Evolutionary conservation across 2,113 vertebrate species (phyloP).

Genomic region (Picathartes gymnocephalus): DNA sequence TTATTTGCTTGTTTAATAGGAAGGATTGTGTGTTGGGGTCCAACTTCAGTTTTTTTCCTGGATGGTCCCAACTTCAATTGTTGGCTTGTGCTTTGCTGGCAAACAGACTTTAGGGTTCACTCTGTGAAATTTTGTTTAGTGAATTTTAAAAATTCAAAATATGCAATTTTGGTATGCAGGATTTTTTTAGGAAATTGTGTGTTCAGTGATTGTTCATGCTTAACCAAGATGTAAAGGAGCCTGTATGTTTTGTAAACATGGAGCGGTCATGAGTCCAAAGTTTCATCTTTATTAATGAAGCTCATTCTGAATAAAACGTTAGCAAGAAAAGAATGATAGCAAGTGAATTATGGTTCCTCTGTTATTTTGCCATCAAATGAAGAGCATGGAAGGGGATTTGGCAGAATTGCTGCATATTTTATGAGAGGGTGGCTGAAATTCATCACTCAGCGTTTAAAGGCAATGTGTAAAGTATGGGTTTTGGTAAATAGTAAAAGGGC

Average conservation of each 20-base stretch:
- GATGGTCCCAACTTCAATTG: background rate
- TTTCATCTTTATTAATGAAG: slow-evolving; percentile 64
- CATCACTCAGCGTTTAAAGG: accelerated
- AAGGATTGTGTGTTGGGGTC: background rate
- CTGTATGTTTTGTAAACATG: slow-evolving; percentile 68
- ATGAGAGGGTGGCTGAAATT: background rate
- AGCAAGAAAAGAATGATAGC: slow-evolving; percentile 44
- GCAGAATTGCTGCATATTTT: background rate
- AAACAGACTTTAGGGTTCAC: slow-evolving; percentile 47
- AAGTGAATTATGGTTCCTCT: slow-evolving; percentile 15
- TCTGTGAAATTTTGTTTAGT: slow-evolving; percentile 36
- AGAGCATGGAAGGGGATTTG: background rate
- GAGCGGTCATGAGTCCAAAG: slow-evolving; percentile 64
- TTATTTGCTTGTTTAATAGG: slow-evolving; percentile 19
- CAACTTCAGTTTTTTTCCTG: background rate
- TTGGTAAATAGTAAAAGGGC: background rate
- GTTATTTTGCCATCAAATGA: slow-evolving; percentile 6
- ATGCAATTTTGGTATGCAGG: slow-evolving; percentile 26
- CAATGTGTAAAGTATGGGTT: background rate
- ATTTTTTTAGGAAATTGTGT: slow-evolving; percentile 43
- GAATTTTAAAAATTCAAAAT: slow-evolving; percentile 60
- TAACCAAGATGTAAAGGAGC: slow-evolving; percentile 45
- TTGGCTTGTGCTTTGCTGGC: slow-evolving; percentile 51
- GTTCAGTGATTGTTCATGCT: slow-evolving; percentile 22
- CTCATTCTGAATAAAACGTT: slow-evolving; percentile 54